Evolutionary conservation across 92 coral and sea anemone species (phyloP).

Genomic region (Porites cylindrica): DNA sequence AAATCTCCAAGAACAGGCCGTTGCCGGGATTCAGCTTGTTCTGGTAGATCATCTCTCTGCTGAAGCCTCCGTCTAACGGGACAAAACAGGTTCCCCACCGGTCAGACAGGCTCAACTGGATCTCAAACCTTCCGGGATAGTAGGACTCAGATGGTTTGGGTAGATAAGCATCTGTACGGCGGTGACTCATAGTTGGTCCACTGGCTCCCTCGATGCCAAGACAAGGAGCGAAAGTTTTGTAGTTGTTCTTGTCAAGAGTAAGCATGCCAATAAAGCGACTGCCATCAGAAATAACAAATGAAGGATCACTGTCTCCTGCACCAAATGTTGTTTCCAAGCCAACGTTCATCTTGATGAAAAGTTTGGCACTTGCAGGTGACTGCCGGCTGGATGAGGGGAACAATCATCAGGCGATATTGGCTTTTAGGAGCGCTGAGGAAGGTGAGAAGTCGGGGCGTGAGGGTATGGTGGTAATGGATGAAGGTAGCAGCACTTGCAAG

Average conservation of each 20-base stretch:
- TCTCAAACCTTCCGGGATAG: conserved; percentile 21
- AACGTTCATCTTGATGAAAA: neutral
- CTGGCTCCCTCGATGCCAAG: conserved; percentile 3
- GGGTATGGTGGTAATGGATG: conserved; percentile 21
- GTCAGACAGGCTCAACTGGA: conserved; percentile 38
- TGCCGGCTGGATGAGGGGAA: conserved; percentile 19
- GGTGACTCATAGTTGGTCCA: neutral
- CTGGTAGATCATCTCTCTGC: conserved; percentile 26
- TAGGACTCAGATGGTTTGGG: conserved; percentile 24
- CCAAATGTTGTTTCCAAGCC: neutral
- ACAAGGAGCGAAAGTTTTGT: neutral
- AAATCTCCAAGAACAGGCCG: conserved; percentile 21
- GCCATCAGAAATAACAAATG: conserved; percentile 19
- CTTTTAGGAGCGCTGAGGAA: conserved; percentile 22
- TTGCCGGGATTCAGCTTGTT: conserved; percentile 12
- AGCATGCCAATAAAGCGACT: conserved; percentile 1
- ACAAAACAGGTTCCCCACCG: conserved; percentile 41
- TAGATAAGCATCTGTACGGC: neutral
- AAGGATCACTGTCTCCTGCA: neutral
- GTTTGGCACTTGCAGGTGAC: neutral
- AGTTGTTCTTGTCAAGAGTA: conserved; percentile 1
- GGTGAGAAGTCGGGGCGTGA: conserved; percentile 26
- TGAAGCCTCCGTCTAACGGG: conserved; percentile 24
- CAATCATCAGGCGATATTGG: conserved; percentile 5
- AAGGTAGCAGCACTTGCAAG: conserved; percentile 20